Base-by-base conservation (phyloP, 2,113 vertebrate species). In the Ciconia stormi region DNA sequence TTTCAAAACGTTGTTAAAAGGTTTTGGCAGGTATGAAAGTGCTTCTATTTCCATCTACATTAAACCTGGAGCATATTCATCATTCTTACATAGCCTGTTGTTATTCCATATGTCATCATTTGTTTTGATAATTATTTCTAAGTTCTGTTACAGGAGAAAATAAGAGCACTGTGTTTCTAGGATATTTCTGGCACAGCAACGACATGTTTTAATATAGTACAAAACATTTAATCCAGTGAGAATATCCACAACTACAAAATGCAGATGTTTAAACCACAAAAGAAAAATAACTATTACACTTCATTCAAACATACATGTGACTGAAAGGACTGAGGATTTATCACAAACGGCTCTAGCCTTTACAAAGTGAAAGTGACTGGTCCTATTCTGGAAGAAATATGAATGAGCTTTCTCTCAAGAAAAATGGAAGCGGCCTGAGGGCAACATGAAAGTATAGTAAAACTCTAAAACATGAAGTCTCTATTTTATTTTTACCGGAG, bases 381-480 rank as follows among this genome's bases (percentile, higher is more conserved):
- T 84, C 69, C 61, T 76, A 13, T 78, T 94, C 63, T 79, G 61
- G 44, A 84, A 86, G 85, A 94, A 92, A 92, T 96, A 93, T 69
- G 55, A 95, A 94, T 53, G 15, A 44, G 50, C 30, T 79, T 90
- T 94, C 74, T 82, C 61, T 22, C 34, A 90, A 80, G 87, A 93
- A 90, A 94, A 81, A 90, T 0, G 86, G 47, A 93, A 63, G 47
- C 2, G 1, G 65, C 85, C 72, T 87, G 46, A 84, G 44, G 69
- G 88, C 82, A 91, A 94, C 85, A 79, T 91, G 93, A 96, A 96
- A 53, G 59, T 92, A 59, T 32, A 87, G 46, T 49, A 95, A 93
- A 92, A 59, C 72, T 94, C 67, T 79, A 63, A 76, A 90, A 90
- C 72, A 90, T 84, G 67, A 95, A 86, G 79, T 38, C 61, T 72